phyloP scores from a whole-genome alignment of 2,888 invertebrate species.

The Rotaria socialis region DNA sequence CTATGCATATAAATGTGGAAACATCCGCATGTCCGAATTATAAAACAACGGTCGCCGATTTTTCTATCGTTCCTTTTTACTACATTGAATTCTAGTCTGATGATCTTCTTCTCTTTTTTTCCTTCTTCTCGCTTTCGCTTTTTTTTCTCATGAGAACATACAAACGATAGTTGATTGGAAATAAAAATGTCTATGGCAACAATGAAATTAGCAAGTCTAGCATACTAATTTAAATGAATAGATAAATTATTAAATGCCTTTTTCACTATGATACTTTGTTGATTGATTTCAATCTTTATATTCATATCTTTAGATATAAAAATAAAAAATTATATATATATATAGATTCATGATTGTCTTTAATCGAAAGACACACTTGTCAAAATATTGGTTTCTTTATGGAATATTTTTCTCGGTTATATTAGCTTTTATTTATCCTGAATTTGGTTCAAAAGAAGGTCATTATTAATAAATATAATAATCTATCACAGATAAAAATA shows the following conservation, averaged over 20 bases:
- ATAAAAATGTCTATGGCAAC: background rate
- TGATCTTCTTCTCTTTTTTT: background rate
- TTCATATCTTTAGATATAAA: background rate
- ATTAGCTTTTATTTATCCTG: slow-evolving; percentile 19
- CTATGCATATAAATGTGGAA: slow-evolving; percentile 1
- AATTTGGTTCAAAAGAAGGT: slow-evolving; percentile 22
- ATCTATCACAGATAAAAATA: too few relatives aligned
- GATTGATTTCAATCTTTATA: background rate
- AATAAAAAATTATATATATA: background rate
- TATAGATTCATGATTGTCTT: background rate
- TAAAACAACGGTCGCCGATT: background rate
- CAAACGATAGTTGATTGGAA: background rate
- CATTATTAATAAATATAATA: background rate
- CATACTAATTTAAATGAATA: background rate
- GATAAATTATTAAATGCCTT: background rate
- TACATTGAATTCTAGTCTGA: background rate
- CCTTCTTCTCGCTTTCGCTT: background rate
- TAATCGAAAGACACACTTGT: background rate
- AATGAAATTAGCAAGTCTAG: background rate
- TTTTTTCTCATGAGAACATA: background rate
- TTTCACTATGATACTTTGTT: background rate
- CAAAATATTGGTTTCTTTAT: slow-evolving; percentile 21
- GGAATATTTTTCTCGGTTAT: background rate
- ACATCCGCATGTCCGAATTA: slow-evolving; percentile 11
- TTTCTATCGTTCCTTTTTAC: background rate